Percentiles rank a stretch among this genome's conserved stretches.
Evolutionary conservation across 2,113 vertebrate genomes (phyloP).

Genomic region (Indicator indicator): DNA sequence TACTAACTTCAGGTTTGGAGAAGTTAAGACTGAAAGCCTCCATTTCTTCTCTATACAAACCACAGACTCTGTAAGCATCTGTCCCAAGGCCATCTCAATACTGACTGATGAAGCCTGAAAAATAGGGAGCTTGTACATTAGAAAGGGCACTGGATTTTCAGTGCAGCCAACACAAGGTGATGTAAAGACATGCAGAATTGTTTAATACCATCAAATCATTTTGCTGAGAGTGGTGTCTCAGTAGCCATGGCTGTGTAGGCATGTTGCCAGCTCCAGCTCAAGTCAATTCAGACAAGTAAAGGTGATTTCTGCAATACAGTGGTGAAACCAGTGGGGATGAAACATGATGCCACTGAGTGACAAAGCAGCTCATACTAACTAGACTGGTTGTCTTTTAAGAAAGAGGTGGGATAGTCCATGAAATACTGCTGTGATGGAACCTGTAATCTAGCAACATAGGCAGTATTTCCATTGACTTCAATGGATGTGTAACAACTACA

Average conservation of each 20-base stretch:
- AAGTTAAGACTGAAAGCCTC: neutral
- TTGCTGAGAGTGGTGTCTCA: neutral
- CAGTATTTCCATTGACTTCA: neutral
- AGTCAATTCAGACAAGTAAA: neutral
- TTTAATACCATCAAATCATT: neutral
- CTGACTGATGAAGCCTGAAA: neutral
- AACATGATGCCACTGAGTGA: neutral
- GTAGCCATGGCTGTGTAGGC: neutral
- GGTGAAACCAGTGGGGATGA: neutral
- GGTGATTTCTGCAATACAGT: neutral
- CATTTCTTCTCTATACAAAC: neutral
- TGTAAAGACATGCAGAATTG: neutral
- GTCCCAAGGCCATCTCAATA: neutral
- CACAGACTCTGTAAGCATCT: neutral
- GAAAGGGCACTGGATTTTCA: neutral
- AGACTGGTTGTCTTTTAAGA: neutral
- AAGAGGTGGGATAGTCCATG: neutral
- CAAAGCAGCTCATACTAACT: neutral
- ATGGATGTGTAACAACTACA: neutral
- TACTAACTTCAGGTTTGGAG: neutral
- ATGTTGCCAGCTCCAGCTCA: rapidly evolving
- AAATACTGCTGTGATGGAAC: neutral
- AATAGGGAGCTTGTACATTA: neutral
- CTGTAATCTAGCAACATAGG: neutral
- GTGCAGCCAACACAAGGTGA: neutral